Evolutionary conservation across 2,797 vertebrate genomes (phyloP).

Genomic region (Rachycentron canadum): DNA sequence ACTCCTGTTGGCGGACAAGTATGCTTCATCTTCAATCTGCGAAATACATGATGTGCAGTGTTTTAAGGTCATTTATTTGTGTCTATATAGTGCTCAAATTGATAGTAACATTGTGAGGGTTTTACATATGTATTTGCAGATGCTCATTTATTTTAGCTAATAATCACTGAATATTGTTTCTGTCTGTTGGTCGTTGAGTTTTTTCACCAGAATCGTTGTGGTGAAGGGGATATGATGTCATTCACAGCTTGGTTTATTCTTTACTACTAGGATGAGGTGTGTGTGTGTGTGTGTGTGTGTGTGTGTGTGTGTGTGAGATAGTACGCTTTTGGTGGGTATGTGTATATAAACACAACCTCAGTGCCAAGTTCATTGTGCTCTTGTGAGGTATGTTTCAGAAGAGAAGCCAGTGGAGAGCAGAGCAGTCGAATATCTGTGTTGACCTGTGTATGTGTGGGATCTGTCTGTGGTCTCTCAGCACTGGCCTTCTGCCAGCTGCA

Average conservation of each 20-base stretch:
- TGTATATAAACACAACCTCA: conserved; percentile 29
- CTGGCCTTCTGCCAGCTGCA: conserved; percentile 60
- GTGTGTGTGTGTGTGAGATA: conserved; percentile 10
- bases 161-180: too few species aligned
- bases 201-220: background rate
- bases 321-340: background rate
- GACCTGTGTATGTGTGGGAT: conserved; percentile 63
- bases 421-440: conserved; percentile 64
- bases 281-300: background rate
- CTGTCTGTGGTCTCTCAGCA: conserved; percentile 52
- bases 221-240: background rate
- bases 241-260: conserved; percentile 19
- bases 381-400: conserved; percentile 36
- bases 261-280: conserved; percentile 7
- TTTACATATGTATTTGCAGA: conserved; percentile 6
- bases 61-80: conserved; percentile 17
- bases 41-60: conserved; percentile 4
- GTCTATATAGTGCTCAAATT: background rate
- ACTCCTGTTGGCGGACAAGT: background rate
- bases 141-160: too few species aligned
- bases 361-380: conserved; percentile 33
- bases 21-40: conserved; percentile 5
- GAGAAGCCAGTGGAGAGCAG: conserved; percentile 51
- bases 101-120: background rate
- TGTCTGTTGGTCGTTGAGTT: conserved; percentile 3